These are phyloP conservation scores for Platyscapa corneri DNA, from an alignment of 1,140 invertebrate species.

Conservation along the genomic window DNA sequence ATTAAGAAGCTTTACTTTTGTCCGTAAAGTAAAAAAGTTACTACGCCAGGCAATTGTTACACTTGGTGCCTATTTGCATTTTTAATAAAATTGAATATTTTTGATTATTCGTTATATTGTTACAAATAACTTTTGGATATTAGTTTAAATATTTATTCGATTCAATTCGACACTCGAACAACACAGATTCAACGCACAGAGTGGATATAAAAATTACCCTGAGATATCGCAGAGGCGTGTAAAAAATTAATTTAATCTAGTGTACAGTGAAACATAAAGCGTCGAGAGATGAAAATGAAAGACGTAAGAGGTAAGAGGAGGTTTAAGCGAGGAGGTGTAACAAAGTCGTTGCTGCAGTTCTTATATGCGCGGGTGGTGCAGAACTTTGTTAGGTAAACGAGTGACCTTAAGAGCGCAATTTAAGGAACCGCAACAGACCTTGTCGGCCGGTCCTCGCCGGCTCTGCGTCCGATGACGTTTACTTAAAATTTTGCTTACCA, in stretches of 20 bases:
- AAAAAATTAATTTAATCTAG: background rate
- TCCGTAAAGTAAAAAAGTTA: no score
- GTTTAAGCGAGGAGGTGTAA: background rate
- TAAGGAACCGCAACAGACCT: background rate
- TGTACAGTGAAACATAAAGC: background rate
- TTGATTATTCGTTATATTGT: no score
- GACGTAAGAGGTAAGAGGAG: background rate
- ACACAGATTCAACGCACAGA: no score
- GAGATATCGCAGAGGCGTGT: background rate
- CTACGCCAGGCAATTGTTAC: no score
- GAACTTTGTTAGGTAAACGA: background rate
- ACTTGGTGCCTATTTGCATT: no score
- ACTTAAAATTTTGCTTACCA: background rate
- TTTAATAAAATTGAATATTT: no score
- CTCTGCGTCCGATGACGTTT: background rate
- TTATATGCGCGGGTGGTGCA: background rate
- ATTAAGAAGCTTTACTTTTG: no score
- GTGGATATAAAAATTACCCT: no score
- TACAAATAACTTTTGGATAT: no score
- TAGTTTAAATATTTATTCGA: no score
- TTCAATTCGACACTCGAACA: no score
- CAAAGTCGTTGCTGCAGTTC: background rate
- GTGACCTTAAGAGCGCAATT: slow-evolving; percentile 20
- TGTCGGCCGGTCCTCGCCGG: background rate
- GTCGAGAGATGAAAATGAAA: background rate